Conservation (phyloP, 2,888 invertebrate genomes). For the Drosophila austrosaltans region DNA sequence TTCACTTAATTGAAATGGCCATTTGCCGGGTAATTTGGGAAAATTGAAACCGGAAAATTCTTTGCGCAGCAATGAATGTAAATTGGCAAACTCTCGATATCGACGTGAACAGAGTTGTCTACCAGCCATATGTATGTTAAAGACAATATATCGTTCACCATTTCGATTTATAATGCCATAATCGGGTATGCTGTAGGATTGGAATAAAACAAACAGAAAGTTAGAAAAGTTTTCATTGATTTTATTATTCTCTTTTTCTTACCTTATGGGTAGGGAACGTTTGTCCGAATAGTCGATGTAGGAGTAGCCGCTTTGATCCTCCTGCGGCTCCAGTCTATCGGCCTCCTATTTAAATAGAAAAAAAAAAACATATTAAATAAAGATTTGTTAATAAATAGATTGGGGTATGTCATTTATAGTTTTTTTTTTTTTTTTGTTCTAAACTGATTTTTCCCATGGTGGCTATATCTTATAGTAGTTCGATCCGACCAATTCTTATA, state of each 20-base stretch:
- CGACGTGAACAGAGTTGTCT: constrained; percentile 97
- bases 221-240: no score
- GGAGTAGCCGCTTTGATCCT: constrained; percentile 90
- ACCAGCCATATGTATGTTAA: constrained; percentile 99
- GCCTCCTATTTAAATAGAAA: constrained; percentile 87
- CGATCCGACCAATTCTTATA: no score
- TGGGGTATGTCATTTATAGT: no score
- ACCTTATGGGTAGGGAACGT: constrained; percentile 90
- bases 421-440: no score
- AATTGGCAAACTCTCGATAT: constrained; percentile 96
- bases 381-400: not conserved
- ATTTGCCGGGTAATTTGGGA: constrained; percentile 98
- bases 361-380: no score
- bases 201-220: no score
- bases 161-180: constrained; percentile 94
- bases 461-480: no score
- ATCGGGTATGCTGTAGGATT: constrained; percentile 92
- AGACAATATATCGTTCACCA: constrained; percentile 96
- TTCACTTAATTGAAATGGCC: constrained; percentile 98
- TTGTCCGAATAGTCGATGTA: constrained; percentile 97
- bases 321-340: constrained; percentile 92
- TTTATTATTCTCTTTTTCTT: constrained; percentile 15
- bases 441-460: no score
- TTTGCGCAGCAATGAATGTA: constrained; percentile 94
- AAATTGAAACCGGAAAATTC: constrained; percentile 98